Conservation (phyloP, 2,888 invertebrate species). For the Lissocephala sabroskyi region DNA sequence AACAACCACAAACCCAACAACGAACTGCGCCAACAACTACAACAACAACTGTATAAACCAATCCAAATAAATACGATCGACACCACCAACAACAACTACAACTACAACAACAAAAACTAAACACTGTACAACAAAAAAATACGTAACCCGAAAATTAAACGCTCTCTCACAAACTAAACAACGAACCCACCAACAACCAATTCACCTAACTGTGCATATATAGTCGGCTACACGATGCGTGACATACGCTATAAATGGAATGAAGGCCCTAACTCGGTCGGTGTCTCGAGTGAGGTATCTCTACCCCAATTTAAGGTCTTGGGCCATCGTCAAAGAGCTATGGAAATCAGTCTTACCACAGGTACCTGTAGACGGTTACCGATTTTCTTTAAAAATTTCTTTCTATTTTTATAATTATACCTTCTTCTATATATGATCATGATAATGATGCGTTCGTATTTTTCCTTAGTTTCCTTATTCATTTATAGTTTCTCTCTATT, state of each 20-base stretch:
- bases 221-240: slow-evolving; percentile 98
- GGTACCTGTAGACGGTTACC: slow-evolving; percentile 81
- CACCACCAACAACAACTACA: slow-evolving; percentile 12
- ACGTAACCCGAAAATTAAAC: too few relatives aligned
- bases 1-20: slow-evolving; percentile 41
- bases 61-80: neutral
- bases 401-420: slow-evolving; percentile 10
- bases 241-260: slow-evolving; percentile 98
- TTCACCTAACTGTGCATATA: slow-evolving; percentile 25
- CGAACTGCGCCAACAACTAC: slow-evolving; percentile 35
- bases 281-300: slow-evolving; percentile 95
- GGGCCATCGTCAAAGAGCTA: slow-evolving; percentile 95
- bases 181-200: slow-evolving; percentile 14
- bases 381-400: slow-evolving; percentile 42
- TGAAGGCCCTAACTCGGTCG: slow-evolving; percentile 95
- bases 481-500: neutral
- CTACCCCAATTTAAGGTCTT: slow-evolving; percentile 98
- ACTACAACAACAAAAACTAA: slow-evolving; percentile 23
- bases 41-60: slow-evolving; percentile 1
- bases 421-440: slow-evolving; percentile 19
- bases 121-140: slow-evolving; percentile 24
- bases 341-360: slow-evolving; percentile 97
- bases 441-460: slow-evolving; percentile 16
- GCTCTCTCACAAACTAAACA: slow-evolving; percentile 18
- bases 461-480: slow-evolving; percentile 13